Conservation (phyloP, 2,888 invertebrate species). For the Galeruca laticollis region DNA sequence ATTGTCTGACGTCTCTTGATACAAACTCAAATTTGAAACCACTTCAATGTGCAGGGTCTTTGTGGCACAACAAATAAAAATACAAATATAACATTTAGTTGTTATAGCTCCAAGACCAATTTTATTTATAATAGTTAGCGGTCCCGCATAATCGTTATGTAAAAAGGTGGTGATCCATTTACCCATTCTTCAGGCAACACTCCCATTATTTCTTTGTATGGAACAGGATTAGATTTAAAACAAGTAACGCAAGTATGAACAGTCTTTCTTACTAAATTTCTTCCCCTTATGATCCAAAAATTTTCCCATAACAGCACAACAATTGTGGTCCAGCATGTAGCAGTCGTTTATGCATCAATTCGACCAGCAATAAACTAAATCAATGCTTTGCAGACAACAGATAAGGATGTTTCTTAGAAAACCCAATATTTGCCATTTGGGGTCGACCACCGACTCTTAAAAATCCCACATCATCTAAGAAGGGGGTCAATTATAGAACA, state of each 20-base stretch:
- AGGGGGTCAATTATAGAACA: not conserved
- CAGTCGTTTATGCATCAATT: not conserved
- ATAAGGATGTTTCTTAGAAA: no score
- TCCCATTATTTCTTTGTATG: not conserved
- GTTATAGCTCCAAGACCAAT: no score
- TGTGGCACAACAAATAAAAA: not conserved
- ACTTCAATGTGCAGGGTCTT: not conserved
- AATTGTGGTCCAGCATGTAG: not conserved
- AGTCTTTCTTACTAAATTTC: not conserved
- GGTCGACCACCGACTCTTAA: not conserved
- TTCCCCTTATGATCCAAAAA: not conserved
- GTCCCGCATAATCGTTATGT: no score
- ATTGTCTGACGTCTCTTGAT: conserved; percentile 5
- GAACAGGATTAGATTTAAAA: not conserved
- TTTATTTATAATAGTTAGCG: no score
- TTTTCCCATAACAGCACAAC: not conserved
- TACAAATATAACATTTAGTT: not conserved
- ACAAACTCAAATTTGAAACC: not conserved
- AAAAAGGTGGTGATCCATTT: no score
- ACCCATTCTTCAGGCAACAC: no score
- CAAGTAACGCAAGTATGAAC: not conserved
- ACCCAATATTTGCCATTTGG: not conserved
- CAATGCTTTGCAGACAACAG: not conserved
- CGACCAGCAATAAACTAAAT: not conserved
- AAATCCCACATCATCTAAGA: not conserved